These are phyloP conservation scores for Pituophis catenifer DNA, from an alignment of 2,113 vertebrate genomes.

Conservation along the genomic window DNA sequence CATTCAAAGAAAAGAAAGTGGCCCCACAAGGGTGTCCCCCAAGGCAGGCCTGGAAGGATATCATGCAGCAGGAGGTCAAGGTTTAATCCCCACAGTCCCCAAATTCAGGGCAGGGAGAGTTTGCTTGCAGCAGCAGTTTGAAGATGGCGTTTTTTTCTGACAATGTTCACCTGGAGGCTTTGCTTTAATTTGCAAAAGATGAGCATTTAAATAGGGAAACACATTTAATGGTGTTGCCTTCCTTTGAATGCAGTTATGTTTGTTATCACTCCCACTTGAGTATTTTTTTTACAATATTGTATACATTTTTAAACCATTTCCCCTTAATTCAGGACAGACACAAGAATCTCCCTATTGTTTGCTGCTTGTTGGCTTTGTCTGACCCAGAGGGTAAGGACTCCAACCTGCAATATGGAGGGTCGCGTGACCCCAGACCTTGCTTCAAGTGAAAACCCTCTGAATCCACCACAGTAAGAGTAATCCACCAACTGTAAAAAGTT, in stretches of 20 bases:
- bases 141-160: neutral
- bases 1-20: neutral
- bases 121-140: neutral
- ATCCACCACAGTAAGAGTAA: neutral
- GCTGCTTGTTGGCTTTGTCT: neutral
- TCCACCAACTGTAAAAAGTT: neutral
- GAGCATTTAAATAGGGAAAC: neutral
- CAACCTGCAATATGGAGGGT: neutral
- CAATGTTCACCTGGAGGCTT: neutral
- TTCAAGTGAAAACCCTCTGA: neutral
- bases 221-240: neutral
- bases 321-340: neutral
- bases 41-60: too few species aligned
- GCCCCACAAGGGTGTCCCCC: too few species aligned
- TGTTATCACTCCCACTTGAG: neutral
- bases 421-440: neutral
- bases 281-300: neutral
- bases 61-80: neutral
- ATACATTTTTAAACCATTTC: neutral
- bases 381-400: neutral
- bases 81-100: neutral
- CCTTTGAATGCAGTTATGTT: neutral
- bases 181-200: neutral
- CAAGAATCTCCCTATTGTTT: neutral
- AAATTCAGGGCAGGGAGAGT: neutral